Evolutionary conservation across 2,113 vertebrate species (phyloP).

Genomic region (Oryzias woworae): DNA sequence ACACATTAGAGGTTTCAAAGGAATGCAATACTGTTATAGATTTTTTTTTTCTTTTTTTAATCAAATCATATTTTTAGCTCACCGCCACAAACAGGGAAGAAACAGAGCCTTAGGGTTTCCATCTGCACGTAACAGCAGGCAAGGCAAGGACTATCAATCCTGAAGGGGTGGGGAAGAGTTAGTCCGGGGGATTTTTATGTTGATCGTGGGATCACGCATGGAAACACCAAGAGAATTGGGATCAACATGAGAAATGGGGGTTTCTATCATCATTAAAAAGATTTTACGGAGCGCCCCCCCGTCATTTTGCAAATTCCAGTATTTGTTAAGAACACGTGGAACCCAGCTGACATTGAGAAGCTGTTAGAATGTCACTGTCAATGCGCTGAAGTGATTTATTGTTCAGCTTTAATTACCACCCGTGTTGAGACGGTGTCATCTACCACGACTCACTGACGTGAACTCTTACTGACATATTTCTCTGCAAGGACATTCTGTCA

Average conservation of each 20-base stretch:
- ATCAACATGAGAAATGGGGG: constrained; percentile 25
- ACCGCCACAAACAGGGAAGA: not conserved
- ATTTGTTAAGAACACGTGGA: constrained; percentile 28
- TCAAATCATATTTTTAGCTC: constrained; percentile 31
- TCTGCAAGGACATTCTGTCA: constrained; percentile 8
- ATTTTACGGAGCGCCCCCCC: constrained; percentile 16
- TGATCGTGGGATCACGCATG: constrained; percentile 18
- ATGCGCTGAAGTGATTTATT: not conserved
- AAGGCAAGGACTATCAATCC: constrained; percentile 21
- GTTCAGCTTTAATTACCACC: constrained; percentile 12
- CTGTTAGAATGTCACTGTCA: constrained; percentile 5
- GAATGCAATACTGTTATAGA: constrained; percentile 26
- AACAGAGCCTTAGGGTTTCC: constrained; percentile 12
- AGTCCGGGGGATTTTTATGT: constrained; percentile 24
- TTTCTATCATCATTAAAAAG: constrained; percentile 26
- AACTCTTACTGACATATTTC: not conserved
- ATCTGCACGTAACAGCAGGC: not conserved
- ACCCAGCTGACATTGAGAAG: not conserved
- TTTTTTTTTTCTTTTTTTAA: constrained; percentile 15
- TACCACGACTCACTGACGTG: not conserved
- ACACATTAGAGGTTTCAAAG: constrained; percentile 5
- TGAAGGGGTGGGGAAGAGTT: constrained; percentile 10
- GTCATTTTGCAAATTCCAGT: constrained; percentile 25
- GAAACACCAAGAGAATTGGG: constrained; percentile 17
- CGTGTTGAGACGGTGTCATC: not conserved